Conservation (phyloP, 2,113 vertebrate genomes). For the Chelonoidis abingdonii region DNA sequence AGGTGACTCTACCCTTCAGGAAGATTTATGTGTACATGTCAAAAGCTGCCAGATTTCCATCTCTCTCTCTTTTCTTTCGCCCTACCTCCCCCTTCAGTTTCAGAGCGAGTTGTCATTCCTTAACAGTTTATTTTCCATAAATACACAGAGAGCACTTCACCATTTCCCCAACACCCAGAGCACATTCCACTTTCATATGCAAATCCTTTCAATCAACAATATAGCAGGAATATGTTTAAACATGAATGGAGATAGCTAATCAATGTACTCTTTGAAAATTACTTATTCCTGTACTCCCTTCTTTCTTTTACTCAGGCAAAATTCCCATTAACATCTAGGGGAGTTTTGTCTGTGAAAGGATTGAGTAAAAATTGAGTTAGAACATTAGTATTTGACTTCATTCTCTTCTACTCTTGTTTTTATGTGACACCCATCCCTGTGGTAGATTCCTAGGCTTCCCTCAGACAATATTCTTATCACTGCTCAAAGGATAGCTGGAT, state of each 20-base stretch:
- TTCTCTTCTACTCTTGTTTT: background rate
- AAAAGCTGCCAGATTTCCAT: constrained; percentile 52
- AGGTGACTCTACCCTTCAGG: constrained; percentile 55
- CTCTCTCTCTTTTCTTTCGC: background rate
- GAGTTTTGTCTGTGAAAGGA: constrained; percentile 35
- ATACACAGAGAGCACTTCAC: constrained; percentile 30
- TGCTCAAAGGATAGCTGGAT: background rate
- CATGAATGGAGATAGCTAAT: constrained; percentile 62
- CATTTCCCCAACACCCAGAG: constrained; percentile 7
- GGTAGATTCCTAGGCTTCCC: background rate
- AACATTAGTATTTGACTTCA: constrained; percentile 13
- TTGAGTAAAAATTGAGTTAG: background rate
- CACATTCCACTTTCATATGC: constrained; percentile 61
- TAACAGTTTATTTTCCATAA: constrained; percentile 69
- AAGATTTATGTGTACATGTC: constrained; percentile 67
- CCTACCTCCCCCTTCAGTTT: constrained; percentile 33
- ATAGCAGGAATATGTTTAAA: constrained; percentile 62
- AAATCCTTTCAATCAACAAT: constrained; percentile 64
- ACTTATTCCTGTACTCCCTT: constrained; percentile 23
- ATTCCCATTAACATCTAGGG: background rate
- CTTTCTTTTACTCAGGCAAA: constrained; percentile 30
- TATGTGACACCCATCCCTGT: background rate
- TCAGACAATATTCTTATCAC: background rate
- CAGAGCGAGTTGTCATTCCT: constrained; percentile 58
- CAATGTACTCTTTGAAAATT: constrained; percentile 52